Base-by-base conservation (phyloP, 2,113 vertebrate genomes). In the Camelus dromedarius region DNA sequence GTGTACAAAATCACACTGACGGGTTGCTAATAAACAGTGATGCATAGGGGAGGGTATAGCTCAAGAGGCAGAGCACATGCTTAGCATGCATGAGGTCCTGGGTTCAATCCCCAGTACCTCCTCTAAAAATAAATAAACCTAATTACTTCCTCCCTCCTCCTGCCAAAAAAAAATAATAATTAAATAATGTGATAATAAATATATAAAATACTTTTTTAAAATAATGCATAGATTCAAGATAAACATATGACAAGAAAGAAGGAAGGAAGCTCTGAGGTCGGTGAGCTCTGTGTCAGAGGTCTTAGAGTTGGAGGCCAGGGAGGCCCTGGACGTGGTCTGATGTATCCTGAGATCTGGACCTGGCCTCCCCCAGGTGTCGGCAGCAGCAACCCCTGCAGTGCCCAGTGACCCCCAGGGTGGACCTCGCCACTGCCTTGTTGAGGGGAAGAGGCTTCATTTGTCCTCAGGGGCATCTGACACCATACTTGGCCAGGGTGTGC, bases 281-380 rank as follows among this genome's bases (percentile, higher is more conserved):
- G 46, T 50, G 75, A 42, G 72, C 9, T 48, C 46, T 72, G 3
- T 2, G 46, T n/a, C 10, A 3, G 18, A 42, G 64, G 38, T 67
- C 38, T 35, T 82, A 4, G 24, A 32, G 22, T 2, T 12, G 12
- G n/a, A 66, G 24, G n/a, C 26, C 1, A 0, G 19, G 10, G 30
- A 22, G 50, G 22, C 70, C 19, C 62, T 28, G 46, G 80, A 60
- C 32, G 6, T 14, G 48, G 66, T 85, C 77, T 38, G 30, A 60
- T 10, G 32, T 35, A 10, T 50, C n/a, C 30, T 12, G 2, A 38
- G 66, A n/a, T 60, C 30, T 32, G n/a, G 1, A 22, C n/a, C 58
- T 83, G 89, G 35, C 62, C 77, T 52, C 84, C 50, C 60, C 69
- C 88, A 75, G 50, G 18, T 32, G 18, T 88, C 32, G 58, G 13